phyloP scores from a whole-genome alignment of 1,140 invertebrate genomes.

The Drosophila biarmipes region DNA sequence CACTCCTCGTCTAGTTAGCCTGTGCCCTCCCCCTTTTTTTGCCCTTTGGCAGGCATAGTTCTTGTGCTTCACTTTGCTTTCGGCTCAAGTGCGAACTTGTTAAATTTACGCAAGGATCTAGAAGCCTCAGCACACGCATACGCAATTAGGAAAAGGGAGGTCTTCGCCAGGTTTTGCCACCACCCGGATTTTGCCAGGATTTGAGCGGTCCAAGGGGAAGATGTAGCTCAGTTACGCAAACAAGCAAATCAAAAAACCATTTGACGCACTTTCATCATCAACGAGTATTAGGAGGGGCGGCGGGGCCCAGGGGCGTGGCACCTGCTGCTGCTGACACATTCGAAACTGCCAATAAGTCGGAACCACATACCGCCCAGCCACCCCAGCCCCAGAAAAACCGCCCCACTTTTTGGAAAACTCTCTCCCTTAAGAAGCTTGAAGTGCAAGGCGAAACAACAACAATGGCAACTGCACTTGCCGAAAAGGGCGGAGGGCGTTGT shows the following conservation, averaged over 20 bases:
- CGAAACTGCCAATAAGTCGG: conserved; percentile 77
- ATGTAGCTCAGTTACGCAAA: conserved; percentile 74
- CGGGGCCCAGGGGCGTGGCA: conserved; percentile 45
- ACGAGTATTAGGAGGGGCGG: conserved; percentile 27
- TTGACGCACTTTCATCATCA: conserved; percentile 81
- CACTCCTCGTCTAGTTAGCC: conserved; percentile 28
- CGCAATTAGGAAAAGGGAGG: conserved; percentile 69
- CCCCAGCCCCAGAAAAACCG: neutral
- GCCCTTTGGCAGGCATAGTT: conserved; percentile 57
- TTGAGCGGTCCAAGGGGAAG: conserved; percentile 3
- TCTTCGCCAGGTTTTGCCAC: neutral
- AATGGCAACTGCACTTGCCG: conserved; percentile 41
- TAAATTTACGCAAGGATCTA: conserved; percentile 78
- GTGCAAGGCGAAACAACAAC: conserved; percentile 26
- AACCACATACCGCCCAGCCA: neutral
- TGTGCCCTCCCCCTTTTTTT: conserved; percentile 13
- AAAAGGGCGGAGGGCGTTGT: neutral
- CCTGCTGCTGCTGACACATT: conserved; percentile 79
- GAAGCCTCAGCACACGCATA: conserved; percentile 70
- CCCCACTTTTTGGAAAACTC: neutral
- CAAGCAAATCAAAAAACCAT: conserved; percentile 80
- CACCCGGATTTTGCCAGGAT: neutral
- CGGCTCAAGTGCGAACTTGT: conserved; percentile 78
- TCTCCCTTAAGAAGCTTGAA: conserved; percentile 7
- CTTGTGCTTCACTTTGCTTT: conserved; percentile 63